Evolutionary conservation across 2,797 vertebrate genomes (phyloP).

Genomic region (Chloroceryle inda): DNA sequence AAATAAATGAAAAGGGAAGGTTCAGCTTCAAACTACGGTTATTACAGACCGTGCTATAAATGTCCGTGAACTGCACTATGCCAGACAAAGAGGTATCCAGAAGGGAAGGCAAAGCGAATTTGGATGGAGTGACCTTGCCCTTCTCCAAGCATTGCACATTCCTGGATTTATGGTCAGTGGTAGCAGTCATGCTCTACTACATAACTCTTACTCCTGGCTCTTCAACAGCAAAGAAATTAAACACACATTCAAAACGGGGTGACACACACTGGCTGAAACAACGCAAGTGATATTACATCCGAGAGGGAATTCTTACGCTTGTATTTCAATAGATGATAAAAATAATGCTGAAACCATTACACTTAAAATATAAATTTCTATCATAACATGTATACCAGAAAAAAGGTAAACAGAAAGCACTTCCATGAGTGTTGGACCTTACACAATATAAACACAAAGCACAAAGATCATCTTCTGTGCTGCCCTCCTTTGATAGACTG

Average conservation of each 20-base stretch:
- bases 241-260: fast-evolving
- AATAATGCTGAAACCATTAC: background rate
- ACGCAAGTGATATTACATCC: background rate
- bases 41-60: background rate
- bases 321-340: background rate
- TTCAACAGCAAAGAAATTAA: background rate
- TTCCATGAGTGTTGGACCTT: fast-evolving
- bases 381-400: background rate
- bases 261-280: background rate
- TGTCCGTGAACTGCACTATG: background rate
- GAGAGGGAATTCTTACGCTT: background rate
- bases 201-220: background rate
- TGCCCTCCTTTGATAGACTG: background rate
- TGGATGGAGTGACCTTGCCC: background rate
- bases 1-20: background rate
- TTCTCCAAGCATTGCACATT: background rate
- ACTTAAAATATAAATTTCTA: background rate
- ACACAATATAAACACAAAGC: background rate
- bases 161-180: background rate
- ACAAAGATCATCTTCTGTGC: background rate
- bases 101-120: background rate
- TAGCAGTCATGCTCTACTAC: background rate
- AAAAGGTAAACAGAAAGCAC: background rate
- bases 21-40: background rate
- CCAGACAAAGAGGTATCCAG: background rate